phyloP scores from a whole-genome alignment of 1,140 invertebrate species.

The Lucilia cuprina region DNA sequence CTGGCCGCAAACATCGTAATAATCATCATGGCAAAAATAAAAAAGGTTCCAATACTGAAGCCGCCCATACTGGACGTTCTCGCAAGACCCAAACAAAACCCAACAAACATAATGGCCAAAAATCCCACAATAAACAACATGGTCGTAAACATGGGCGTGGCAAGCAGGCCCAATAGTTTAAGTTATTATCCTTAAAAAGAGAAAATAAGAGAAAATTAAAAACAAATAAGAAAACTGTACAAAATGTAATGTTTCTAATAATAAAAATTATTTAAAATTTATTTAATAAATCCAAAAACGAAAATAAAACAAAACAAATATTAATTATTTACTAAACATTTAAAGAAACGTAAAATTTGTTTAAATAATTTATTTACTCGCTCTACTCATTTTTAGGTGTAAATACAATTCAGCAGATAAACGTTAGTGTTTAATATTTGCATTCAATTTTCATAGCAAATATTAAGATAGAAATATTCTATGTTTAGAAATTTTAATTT shows the following conservation, averaged over 20 bases:
- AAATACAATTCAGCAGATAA: too few species aligned
- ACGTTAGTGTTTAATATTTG: too few species aligned
- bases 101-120: slow-evolving; percentile 11
- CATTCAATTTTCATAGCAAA: too few species aligned
- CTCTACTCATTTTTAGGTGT: too few species aligned
- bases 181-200: not conserved
- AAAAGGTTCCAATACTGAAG: not conserved
- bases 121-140: slow-evolving; percentile 10
- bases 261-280: slow-evolving; percentile 18
- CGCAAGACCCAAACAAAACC: slow-evolving; percentile 8
- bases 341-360: not conserved
- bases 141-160: slow-evolving; percentile 29
- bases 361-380: not conserved
- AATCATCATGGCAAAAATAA: slow-evolving; percentile 30
- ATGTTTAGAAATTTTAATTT: too few species aligned
- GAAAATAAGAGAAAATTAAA: too few species aligned
- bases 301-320: not conserved
- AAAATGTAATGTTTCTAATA: slow-evolving; percentile 1
- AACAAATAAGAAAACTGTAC: not conserved
- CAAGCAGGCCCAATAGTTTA: slow-evolving; percentile 3
- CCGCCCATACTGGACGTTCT: not conserved
- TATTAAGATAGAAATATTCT: too few species aligned
- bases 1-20: slow-evolving; percentile 23
- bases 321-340: not conserved
- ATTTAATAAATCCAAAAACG: not conserved